Conservation (phyloP, 1,140 invertebrate genomes). For the Lutraria rhynchaena region DNA sequence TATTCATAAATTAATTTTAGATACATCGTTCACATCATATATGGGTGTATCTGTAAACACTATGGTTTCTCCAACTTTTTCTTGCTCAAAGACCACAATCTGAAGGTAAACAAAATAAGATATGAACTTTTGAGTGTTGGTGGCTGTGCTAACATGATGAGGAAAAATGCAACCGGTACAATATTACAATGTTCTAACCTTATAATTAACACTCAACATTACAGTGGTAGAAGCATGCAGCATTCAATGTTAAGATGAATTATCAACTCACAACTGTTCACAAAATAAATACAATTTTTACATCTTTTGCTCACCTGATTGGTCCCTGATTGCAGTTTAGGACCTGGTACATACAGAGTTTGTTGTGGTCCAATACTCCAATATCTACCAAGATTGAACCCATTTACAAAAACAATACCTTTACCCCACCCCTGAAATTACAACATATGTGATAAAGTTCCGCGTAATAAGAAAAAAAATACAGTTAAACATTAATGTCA, state of each 20-base stretch:
- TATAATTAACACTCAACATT: neutral
- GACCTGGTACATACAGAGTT: slow-evolving; percentile 85
- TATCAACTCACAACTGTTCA: neutral
- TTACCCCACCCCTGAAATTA: slow-evolving; percentile 78
- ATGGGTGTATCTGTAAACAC: slow-evolving; percentile 60
- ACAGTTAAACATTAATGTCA: too few species aligned
- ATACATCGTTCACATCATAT: slow-evolving; percentile 39
- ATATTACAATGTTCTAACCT: neutral
- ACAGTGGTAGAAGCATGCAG: neutral
- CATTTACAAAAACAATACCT: slow-evolving; percentile 87
- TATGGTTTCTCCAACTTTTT: slow-evolving; percentile 31
- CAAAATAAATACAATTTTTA: neutral
- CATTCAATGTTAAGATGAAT: neutral
- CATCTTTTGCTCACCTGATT: slow-evolving; percentile 84
- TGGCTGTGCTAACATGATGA: too few species aligned
- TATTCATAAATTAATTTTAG: slow-evolving; percentile 7
- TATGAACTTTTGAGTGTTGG: too few species aligned
- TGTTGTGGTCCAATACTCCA: slow-evolving; percentile 85
- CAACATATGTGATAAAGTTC: too few species aligned
- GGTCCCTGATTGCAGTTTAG: slow-evolving; percentile 83
- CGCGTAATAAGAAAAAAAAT: too few species aligned
- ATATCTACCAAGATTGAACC: slow-evolving; percentile 86
- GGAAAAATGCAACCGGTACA: too few species aligned
- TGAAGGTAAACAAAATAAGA: too few species aligned
- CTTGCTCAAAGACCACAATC: slow-evolving; percentile 65